phyloP scores from a whole-genome alignment of 2,797 vertebrate species.

The Peromyscus aztecus region DNA sequence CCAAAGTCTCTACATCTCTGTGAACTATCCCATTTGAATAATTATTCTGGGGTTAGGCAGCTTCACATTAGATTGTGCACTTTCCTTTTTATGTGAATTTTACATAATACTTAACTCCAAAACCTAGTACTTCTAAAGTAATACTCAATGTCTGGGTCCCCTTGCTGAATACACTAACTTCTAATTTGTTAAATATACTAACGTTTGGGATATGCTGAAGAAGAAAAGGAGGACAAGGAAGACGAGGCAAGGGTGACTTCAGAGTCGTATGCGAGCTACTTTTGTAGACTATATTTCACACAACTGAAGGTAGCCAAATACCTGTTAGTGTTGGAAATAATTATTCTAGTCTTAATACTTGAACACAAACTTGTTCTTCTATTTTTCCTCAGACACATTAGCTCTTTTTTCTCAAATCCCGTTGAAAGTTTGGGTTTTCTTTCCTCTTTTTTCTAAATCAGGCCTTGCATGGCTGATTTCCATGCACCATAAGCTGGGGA shows the following conservation, averaged over 20 bases:
- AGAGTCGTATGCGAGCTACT: neutral
- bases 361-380: neutral
- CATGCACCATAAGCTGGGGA: neutral
- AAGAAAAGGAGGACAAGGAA: neutral
- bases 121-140: neutral
- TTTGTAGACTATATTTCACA: neutral
- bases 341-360: neutral
- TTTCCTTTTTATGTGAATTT: neutral
- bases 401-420: neutral
- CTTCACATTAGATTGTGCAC: neutral
- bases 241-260: neutral
- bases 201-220: neutral
- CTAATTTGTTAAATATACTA: neutral
- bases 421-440: neutral
- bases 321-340: neutral
- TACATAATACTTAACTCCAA: neutral
- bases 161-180: neutral
- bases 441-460: neutral
- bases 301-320: neutral
- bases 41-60: neutral
- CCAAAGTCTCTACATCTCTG: neutral
- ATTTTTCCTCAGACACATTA: neutral
- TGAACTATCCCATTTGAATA: neutral
- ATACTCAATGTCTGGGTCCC: neutral
- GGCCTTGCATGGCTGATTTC: neutral